Evolutionary conservation across 2,797 vertebrate genomes (phyloP).

Genomic region (Triplophysa bombifrons): DNA sequence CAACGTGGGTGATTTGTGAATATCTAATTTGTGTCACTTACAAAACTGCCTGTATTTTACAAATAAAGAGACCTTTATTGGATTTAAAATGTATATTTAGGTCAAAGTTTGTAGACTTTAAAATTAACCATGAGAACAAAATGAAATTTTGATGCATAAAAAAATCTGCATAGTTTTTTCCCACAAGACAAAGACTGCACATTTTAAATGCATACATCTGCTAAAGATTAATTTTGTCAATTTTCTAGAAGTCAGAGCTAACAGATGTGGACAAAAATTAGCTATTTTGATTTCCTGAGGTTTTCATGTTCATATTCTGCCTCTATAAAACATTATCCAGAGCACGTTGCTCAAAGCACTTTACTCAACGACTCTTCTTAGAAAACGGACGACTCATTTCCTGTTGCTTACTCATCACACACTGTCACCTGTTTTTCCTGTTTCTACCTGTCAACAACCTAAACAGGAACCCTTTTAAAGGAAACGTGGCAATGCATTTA

Average conservation of each 20-base stretch:
- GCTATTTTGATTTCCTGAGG: neutral
- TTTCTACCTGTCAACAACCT: slow-evolving; percentile 28
- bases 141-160: neutral
- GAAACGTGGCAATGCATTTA: neutral
- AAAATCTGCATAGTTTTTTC: neutral
- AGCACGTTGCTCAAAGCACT: neutral
- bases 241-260: neutral
- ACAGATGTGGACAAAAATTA: neutral
- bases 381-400: slow-evolving; percentile 10
- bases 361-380: slow-evolving; percentile 16
- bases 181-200: neutral
- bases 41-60: no score
- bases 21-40: neutral
- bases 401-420: slow-evolving; percentile 31
- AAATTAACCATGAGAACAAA: neutral
- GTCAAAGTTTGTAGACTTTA: neutral
- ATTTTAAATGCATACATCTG: neutral
- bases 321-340: neutral
- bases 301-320: neutral
- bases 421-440: slow-evolving; percentile 14
- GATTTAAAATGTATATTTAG: neutral
- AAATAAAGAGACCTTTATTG: neutral
- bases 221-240: neutral
- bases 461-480: neutral
- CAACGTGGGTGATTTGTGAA: neutral